These are phyloP conservation scores for Sterrhoptilus dennistouni DNA, from an alignment of 2,113 vertebrate species.

Conservation along the genomic window DNA sequence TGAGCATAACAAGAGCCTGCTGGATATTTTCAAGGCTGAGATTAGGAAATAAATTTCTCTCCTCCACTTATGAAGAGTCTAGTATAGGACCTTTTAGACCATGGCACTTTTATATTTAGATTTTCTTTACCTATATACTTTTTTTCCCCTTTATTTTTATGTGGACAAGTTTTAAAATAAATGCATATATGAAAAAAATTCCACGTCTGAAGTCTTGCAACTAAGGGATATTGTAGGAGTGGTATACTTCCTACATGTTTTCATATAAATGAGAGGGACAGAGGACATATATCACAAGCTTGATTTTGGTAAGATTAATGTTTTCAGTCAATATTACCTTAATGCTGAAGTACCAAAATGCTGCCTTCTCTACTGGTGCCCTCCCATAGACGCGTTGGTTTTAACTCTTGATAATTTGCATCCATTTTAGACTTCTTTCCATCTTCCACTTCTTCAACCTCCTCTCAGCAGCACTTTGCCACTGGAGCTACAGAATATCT, in stretches of 20 bases:
- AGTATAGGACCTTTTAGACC: neutral
- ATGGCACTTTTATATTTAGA: neutral
- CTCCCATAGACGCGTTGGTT: neutral
- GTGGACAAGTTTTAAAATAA: neutral
- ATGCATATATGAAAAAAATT: neutral
- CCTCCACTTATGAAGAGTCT: neutral
- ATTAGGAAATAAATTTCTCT: neutral
- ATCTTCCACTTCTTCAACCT: neutral
- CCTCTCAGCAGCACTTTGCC: neutral
- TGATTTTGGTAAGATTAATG: neutral
- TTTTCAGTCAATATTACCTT: neutral
- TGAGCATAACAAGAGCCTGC: neutral
- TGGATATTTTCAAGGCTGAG: neutral
- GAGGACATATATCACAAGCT: neutral
- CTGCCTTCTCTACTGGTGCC: neutral
- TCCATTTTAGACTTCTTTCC: neutral
- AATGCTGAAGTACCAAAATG: neutral
- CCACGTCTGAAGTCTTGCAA: neutral
- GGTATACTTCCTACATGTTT: neutral
- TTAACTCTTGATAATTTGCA: neutral
- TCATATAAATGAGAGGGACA: neutral
- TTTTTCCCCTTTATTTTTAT: neutral
- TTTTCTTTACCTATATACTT: neutral
- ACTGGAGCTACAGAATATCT: neutral
- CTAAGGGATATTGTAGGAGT: neutral